phyloP scores from a whole-genome alignment of 2,888 invertebrate genomes.

The Reticulitermes lucifugus region DNA sequence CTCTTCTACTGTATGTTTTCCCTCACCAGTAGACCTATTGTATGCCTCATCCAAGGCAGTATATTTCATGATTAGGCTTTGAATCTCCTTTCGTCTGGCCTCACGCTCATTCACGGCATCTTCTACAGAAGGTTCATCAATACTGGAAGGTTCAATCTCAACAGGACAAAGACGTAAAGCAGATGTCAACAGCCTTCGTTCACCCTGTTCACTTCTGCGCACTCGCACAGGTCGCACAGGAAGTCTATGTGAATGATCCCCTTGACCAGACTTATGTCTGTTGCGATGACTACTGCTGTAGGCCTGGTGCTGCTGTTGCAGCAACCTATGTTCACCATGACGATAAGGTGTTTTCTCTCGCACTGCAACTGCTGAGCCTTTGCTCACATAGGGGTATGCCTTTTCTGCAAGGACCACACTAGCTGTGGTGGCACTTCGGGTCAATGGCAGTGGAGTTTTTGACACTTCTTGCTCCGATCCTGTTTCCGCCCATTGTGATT shows the following conservation, averaged over 20 bases:
- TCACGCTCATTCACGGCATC: conserved; percentile 77
- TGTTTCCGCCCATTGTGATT: conserved; percentile 1
- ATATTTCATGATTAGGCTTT: conserved; percentile 85
- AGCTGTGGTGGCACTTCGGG: conserved; percentile 77
- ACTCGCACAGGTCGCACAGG: conserved; percentile 57
- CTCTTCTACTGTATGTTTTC: not conserved
- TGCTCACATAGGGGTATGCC: conserved; percentile 70
- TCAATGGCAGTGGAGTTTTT: conserved; percentile 64
- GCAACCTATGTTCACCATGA: conserved; percentile 65
- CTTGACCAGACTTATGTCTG: conserved; percentile 65
- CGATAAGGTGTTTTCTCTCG: conserved; percentile 76
- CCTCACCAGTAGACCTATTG: conserved; percentile 48
- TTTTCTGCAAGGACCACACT: conserved; percentile 77
- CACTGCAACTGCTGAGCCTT: conserved; percentile 56
- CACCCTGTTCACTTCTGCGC: conserved; percentile 74
- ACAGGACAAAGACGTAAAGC: conserved; percentile 68
- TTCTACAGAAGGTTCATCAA: conserved; percentile 66
- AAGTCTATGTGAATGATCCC: conserved; percentile 55
- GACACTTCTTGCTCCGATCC: conserved; percentile 58
- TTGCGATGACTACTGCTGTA: conserved; percentile 51
- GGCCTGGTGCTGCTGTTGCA: conserved; percentile 55
- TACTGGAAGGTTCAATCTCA: conserved; percentile 62
- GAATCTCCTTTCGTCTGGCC: conserved; percentile 84
- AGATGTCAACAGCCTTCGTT: conserved; percentile 59
- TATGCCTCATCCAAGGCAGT: conserved; percentile 81